Evolutionary conservation across 2,888 invertebrate species (phyloP), one percentile per base, ranked within the genome.

Genomic region (Cryptus armator): DNA sequence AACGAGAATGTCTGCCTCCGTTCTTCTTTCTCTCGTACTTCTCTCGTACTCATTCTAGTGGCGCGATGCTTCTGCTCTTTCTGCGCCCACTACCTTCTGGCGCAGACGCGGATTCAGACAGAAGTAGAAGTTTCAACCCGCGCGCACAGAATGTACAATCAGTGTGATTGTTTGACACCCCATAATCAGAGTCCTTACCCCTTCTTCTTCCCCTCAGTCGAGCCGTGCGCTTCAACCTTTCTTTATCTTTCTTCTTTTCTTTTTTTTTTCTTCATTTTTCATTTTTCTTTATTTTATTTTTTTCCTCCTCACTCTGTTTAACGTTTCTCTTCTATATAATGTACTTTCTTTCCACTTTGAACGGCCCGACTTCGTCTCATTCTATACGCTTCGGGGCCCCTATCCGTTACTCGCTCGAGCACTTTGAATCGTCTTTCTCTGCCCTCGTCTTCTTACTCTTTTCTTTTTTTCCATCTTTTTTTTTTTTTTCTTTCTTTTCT

Each of bases 141-240:
- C 89, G 90, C 88, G 90, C 88, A 87, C 89, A 90, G 92, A 92
- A 92, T 93, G 91, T 92, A 93, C 93, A 93, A 93, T 93, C 93
- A 93, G 91, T 90, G 90, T 93, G 93, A 93, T 93, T 93, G 93
- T 93, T 93, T 93, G 93, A 93, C 93, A 93, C 93, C 93, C 93
- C 93, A 93, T 93, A 93, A 93, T 93, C 93, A 93, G 92, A 90
- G 90, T 92, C 91, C 90, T 92, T 92, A 91, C 91, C 92, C 90
- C 91, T 88, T 87, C 90, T 81, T 83, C 70, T 75, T 64, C 78
- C 77, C 77, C 84, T 75, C 75, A 37, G 66, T 82, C 53, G 48
- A 51, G 64, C 66, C 48, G 76, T 66, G 78, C 64, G 64, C 64
- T 43, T 19, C 66, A 53, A 64, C 81, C 77, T 72, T 75, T 76